phyloP scores from a whole-genome alignment of 1,140 invertebrate species.

The Hylyphantes graminicola region DNA sequence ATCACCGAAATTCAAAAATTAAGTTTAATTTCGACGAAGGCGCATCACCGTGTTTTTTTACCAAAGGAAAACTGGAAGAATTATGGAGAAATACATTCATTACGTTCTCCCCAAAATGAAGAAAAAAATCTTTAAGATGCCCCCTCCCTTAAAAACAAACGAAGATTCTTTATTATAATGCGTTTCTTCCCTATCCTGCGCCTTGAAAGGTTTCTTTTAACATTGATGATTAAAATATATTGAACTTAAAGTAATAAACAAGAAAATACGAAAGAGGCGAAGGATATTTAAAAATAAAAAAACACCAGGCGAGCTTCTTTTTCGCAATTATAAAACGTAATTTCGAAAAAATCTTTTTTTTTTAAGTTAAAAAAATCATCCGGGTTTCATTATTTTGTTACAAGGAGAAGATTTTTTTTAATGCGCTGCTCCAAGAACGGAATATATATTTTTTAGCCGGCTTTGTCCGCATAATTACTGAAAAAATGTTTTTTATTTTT shows the following conservation, averaged over 20 bases:
- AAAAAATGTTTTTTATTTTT: conserved; percentile 28
- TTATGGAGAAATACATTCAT: conserved; percentile 57
- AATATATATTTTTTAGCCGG: conserved; percentile 51
- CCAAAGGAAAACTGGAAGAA: conserved; percentile 30
- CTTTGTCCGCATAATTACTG: conserved; percentile 54
- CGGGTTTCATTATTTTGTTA: conserved; percentile 48
- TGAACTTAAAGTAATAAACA: conserved; percentile 56
- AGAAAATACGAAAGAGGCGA: conserved; percentile 18
- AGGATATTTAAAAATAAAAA: conserved; percentile 9
- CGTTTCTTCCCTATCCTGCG: not conserved
- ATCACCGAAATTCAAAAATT: conserved; percentile 1
- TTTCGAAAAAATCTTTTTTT: conserved; percentile 52
- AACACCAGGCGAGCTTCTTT: conserved; percentile 43
- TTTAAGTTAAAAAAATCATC: conserved; percentile 30
- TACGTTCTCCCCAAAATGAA: conserved; percentile 12
- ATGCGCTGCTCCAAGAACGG: conserved; percentile 10
- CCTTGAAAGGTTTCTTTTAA: conserved; percentile 45
- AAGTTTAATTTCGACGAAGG: conserved; percentile 39
- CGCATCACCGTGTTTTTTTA: conserved; percentile 31
- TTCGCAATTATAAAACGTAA: conserved; percentile 58
- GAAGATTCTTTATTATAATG: conserved; percentile 43
- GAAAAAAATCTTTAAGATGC: conserved; percentile 41
- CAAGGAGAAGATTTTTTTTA: conserved; percentile 12
- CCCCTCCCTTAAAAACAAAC: conserved; percentile 36
- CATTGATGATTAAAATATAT: conserved; percentile 58